Base-by-base conservation (phyloP, 2,888 invertebrate species). In the Gandaritis pyraliata region DNA sequence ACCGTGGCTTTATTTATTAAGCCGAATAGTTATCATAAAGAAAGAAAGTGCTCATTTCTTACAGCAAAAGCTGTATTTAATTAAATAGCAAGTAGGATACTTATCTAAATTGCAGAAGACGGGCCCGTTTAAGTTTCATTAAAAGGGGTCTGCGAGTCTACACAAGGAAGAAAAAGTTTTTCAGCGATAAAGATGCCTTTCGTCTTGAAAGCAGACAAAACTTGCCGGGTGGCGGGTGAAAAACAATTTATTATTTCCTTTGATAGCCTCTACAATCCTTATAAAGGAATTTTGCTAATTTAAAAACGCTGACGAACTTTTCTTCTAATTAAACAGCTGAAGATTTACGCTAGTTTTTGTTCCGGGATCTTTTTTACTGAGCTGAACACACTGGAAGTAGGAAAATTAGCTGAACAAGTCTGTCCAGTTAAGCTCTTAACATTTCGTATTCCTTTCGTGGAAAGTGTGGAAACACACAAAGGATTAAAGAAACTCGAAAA, bases 161-260 rank as follows among this genome's bases (percentile, higher is more conserved):
- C 79, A 80, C 81, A 78, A 78, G 74, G 76, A 81, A 82, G 85
- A 87, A 90, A 88, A 89, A 89, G 83, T 90, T 88, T 78, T 78
- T 70, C 77, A 77, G 77, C 83, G 88, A 90, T 89, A 90, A 89
- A 87, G 88, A 86, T 86, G 85, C 82, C 85, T 85, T 86, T 83
- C 82, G 82, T 81, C 82, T 83, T 80, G 78, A 78, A 81, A 76
- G 77, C 80, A 78, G 81, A 79, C 81, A 75, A 79, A 86, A 86
- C 79, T 85, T 83, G 77, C 78, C 74, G 78, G 80, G 75, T 69
- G 78, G 77, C 72, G 78, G 81, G 81, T 73, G 76, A 75, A 78
- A 81, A 86, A 85, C 84, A 86, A 84, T 84, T 81, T 81, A 82
- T 83, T 85, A 81, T 81, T 82, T 78, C 77, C 81, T 82, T 82